Conservation (phyloP, 2,888 invertebrate genomes). For the Hydropsyche betteni region DNA sequence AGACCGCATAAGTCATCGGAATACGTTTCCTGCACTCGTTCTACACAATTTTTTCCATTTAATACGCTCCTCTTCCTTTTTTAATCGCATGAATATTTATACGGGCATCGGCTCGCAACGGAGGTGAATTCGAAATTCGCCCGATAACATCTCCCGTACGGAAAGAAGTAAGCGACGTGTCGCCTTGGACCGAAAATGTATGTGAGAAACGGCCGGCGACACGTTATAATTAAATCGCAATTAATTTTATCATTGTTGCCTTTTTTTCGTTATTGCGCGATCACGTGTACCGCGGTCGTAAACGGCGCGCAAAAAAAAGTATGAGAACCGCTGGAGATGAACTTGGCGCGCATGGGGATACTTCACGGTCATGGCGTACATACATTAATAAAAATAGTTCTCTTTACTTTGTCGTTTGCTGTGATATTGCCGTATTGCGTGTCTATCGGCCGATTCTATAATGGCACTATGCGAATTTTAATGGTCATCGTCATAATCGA, state of each 20-base stretch:
- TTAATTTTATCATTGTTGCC: slow-evolving; percentile 36
- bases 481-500: no score
- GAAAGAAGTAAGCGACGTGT: slow-evolving; percentile 12
- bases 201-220: slow-evolving; percentile 40
- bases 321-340: slow-evolving; percentile 27
- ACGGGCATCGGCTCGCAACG: slow-evolving; percentile 40
- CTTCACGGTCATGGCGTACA: slow-evolving; percentile 32
- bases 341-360: slow-evolving; percentile 6
- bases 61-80: slow-evolving; percentile 32
- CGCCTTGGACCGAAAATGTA: slow-evolving; percentile 41
- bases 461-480: no score
- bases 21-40: slow-evolving; percentile 44
- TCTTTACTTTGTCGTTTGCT: slow-evolving; percentile 9
- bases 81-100: slow-evolving; percentile 41
- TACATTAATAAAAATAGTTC: slow-evolving; percentile 5
- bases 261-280: slow-evolving; percentile 18
- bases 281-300: slow-evolving; percentile 11
- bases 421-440: no score
- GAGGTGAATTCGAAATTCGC: slow-evolving; percentile 39
- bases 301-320: slow-evolving; percentile 4
- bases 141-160: slow-evolving; percentile 25
- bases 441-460: no score
- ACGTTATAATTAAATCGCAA: slow-evolving; percentile 43
- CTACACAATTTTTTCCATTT: slow-evolving; percentile 26
- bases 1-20: slow-evolving; percentile 41